These are phyloP conservation scores for Sinocyclocheilus anophthalmus DNA, from an alignment of 2,113 vertebrate genomes.

Conservation along the genomic window DNA sequence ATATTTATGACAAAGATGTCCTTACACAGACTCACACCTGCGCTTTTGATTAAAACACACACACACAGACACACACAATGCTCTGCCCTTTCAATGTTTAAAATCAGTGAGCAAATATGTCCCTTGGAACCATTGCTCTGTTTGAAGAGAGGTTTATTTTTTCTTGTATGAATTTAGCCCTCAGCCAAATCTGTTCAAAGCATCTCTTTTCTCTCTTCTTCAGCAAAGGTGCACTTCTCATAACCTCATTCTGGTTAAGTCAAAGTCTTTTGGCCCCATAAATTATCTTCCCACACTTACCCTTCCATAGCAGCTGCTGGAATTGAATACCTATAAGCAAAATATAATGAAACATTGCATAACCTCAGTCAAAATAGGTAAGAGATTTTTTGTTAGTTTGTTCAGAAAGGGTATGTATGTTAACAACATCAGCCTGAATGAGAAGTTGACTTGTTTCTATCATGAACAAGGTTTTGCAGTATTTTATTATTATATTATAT, in stretches of 20 bases:
- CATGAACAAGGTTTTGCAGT: background rate
- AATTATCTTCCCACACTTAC: slow-evolving; percentile 3
- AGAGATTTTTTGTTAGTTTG: background rate
- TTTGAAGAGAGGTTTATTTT: slow-evolving; percentile 49
- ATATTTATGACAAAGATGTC: slow-evolving; percentile 32
- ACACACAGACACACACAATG: slow-evolving; percentile 25
- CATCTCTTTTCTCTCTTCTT: slow-evolving; percentile 37
- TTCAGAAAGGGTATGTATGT: background rate
- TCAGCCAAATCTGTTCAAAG: slow-evolving; percentile 51
- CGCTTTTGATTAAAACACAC: background rate
- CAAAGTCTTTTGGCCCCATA: slow-evolving; percentile 35
- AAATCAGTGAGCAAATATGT: slow-evolving; percentile 45
- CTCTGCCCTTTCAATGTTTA: slow-evolving; percentile 29
- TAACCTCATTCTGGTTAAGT: slow-evolving; percentile 45
- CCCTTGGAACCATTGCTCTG: slow-evolving; percentile 42
- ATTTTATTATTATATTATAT: background rate
- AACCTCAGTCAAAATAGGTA: background rate
- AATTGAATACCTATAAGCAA: slow-evolving; percentile 19
- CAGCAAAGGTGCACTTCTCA: slow-evolving; percentile 44
- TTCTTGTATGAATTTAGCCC: slow-evolving; percentile 26
- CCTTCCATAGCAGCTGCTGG: background rate
- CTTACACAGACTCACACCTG: slow-evolving; percentile 18
- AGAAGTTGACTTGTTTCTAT: background rate
- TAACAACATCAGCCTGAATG: background rate
- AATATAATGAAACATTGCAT: slow-evolving; percentile 2